A percentile compares a stretch with the other conserved stretches of the same genome.
Evolutionary conservation across 2,888 invertebrate species (phyloP).

Genomic region (Galerucella calmariensis): DNA sequence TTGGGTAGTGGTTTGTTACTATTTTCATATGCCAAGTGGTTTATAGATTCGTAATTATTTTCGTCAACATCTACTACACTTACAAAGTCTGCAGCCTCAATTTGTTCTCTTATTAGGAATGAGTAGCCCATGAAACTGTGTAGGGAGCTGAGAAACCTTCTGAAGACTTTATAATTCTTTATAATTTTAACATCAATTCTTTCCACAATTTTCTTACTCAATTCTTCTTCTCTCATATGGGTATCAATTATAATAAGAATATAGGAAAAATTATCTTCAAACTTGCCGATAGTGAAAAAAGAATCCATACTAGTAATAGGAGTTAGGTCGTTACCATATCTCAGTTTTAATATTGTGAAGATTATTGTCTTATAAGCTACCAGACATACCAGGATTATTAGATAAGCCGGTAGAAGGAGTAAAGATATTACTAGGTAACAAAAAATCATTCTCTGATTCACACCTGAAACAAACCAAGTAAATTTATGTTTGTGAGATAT

Average conservation of each 20-base stretch:
- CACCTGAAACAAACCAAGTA: not conserved
- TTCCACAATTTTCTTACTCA: constrained; percentile 1
- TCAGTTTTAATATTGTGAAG: not conserved
- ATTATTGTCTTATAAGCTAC: constrained; percentile 3
- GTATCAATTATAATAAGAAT: constrained; percentile 1
- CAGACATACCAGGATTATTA: not conserved
- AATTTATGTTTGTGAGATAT: too few relatives aligned
- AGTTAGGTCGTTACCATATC: not conserved
- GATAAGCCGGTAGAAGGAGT: constrained; percentile 16
- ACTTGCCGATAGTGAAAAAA: constrained; percentile 16
- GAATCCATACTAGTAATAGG: constrained; percentile 13
- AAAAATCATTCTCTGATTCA: not conserved
- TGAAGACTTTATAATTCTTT: not conserved
- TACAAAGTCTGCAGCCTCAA: constrained; percentile 12
- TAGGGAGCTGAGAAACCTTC: constrained; percentile 8
- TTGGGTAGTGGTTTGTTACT: constrained; percentile 3
- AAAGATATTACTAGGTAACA: constrained; percentile 2
- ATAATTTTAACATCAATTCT: constrained; percentile 10
- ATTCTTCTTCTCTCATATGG: constrained; percentile 1
- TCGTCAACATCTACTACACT: constrained; percentile 11
- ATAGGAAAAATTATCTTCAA: not conserved
- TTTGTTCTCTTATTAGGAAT: constrained; percentile 12
- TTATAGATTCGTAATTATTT: not conserved
- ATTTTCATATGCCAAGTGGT: constrained; percentile 13
- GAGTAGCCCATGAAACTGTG: constrained; percentile 17